These are phyloP conservation scores for Diploscapter pachys DNA, from an alignment of 1,140 invertebrate genomes.

Conservation along the genomic window DNA sequence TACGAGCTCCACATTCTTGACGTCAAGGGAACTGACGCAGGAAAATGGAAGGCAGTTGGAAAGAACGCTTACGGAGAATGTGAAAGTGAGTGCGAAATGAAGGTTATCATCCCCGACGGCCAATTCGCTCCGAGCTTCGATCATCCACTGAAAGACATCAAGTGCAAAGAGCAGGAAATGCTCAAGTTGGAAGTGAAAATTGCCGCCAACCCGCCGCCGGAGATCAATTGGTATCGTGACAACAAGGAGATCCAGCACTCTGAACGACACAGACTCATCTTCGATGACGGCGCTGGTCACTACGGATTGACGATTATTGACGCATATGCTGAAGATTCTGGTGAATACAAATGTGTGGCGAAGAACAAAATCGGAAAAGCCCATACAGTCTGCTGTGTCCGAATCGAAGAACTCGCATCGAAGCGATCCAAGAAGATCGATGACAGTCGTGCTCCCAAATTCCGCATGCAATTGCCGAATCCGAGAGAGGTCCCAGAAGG, in stretches of 20 bases:
- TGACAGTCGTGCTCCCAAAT: conserved; percentile 34
- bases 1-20: conserved; percentile 46
- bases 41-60: conserved; percentile 45
- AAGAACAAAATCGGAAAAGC: conserved; percentile 34
- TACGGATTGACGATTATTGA: conserved; percentile 70
- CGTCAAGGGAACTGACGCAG: conserved; percentile 36
- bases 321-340: conserved; percentile 81
- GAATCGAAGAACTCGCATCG: conserved; percentile 20
- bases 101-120: conserved; percentile 25
- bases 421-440: conserved; percentile 33
- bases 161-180: conserved; percentile 34
- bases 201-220: conserved; percentile 26
- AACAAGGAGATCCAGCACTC: conserved; percentile 37
- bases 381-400: conserved; percentile 24
- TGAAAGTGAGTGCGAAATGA: conserved; percentile 39
- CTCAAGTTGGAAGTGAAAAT: conserved; percentile 43
- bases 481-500: conserved; percentile 47
- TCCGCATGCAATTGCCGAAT: conserved; percentile 46
- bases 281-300: conserved; percentile 31
- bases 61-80: conserved; percentile 44
- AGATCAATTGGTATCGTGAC: conserved; percentile 47
- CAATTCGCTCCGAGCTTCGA: conserved; percentile 32
- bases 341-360: conserved; percentile 71
- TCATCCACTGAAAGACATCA: conserved; percentile 31
- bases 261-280: conserved; percentile 37